Conservation (phyloP, 2,797 vertebrate genomes). For the Brachymystax lenok region DNA sequence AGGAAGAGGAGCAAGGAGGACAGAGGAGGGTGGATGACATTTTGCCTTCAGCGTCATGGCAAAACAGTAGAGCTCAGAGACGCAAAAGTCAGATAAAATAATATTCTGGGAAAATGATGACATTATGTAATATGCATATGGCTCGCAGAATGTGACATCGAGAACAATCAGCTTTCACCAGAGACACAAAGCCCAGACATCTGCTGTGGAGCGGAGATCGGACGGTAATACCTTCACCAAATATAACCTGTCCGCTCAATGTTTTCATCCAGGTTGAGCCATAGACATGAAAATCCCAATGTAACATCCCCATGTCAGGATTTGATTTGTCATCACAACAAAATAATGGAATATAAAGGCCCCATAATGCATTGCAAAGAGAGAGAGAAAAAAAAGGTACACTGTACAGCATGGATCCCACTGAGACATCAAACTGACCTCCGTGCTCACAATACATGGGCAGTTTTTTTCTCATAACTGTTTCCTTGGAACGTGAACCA, state of each 20-base stretch:
- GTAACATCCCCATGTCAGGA: constrained; percentile 1
- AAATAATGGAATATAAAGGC: background rate
- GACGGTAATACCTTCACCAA: constrained; percentile 27
- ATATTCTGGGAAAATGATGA: constrained; percentile 11
- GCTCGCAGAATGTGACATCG: constrained; percentile 43
- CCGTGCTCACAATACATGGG: background rate
- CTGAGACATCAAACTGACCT: background rate
- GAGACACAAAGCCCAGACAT: constrained; percentile 37
- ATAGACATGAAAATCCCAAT: background rate
- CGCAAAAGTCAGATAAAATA: background rate
- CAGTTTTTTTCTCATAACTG: no score
- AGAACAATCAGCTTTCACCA: constrained; percentile 40
- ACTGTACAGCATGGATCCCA: background rate
- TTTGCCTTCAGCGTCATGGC: background rate
- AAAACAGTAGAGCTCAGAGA: background rate
- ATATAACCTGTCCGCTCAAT: constrained; percentile 16
- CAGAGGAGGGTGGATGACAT: no score
- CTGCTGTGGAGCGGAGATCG: constrained; percentile 33
- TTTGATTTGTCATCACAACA: background rate
- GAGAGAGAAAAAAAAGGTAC: background rate
- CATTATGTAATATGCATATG: constrained; percentile 47
- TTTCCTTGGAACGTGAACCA: background rate
- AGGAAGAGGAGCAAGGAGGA: constrained; percentile 4
- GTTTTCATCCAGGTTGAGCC: constrained; percentile 8
- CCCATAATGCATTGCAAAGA: constrained; percentile 4